These are phyloP conservation scores for Aphodius sticticus DNA, from an alignment of 2,888 invertebrate genomes.

Conservation along the genomic window DNA sequence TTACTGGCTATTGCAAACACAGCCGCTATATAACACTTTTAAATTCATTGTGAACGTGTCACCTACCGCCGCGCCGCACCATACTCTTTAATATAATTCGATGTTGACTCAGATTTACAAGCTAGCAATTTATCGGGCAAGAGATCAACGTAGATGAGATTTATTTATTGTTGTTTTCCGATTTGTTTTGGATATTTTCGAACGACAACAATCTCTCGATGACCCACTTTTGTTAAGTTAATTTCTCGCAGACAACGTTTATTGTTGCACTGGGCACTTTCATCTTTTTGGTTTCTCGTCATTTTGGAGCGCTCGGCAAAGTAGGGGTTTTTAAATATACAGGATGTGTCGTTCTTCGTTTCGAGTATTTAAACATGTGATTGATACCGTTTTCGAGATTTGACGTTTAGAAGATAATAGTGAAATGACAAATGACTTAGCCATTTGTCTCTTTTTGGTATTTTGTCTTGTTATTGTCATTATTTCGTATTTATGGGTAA, in stretches of 20 bases:
- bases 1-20: not conserved
- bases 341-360: too few species aligned
- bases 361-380: too few species aligned
- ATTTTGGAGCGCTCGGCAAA: not conserved
- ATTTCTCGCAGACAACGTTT: not conserved
- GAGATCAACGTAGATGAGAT: not conserved
- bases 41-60: slow-evolving; percentile 4
- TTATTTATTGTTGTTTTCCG: not conserved
- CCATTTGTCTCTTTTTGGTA: too few species aligned
- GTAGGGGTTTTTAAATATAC: too few species aligned
- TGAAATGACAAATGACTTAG: too few species aligned
- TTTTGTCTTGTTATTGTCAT: too few species aligned
- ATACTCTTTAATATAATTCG: not conserved
- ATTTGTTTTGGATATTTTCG: not conserved
- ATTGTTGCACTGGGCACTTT: not conserved
- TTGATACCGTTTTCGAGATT: too few species aligned
- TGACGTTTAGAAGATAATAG: too few species aligned
- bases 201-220: not conserved
- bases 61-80: not conserved
- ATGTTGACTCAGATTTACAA: slow-evolving; percentile 4
- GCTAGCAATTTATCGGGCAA: not conserved
- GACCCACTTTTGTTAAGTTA: not conserved
- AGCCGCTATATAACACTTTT: not conserved
- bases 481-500: too few species aligned
- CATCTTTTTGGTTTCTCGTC: not conserved